Evolutionary conservation across 1,140 invertebrate genomes (phyloP).

Genomic region (Lanistes nyassanus): DNA sequence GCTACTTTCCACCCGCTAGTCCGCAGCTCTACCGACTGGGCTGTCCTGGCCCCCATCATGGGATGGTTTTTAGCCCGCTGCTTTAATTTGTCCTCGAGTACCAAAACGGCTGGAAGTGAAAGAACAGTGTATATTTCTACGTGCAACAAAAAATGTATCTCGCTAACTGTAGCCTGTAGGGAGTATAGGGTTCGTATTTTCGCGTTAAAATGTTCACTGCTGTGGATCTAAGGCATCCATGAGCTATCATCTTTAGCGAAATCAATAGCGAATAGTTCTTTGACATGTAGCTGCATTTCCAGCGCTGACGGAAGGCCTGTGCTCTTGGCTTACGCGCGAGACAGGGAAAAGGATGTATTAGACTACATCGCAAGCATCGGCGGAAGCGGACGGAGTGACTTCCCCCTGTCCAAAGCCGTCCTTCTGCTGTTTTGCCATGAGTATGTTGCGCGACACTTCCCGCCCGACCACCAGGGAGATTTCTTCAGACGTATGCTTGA

Average conservation of each 20-base stretch:
- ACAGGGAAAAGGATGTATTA: slow-evolving; percentile 55
- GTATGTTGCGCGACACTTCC: slow-evolving; percentile 47
- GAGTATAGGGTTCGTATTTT: too few species aligned
- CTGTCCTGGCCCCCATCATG: too few species aligned
- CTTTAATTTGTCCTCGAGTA: too few species aligned
- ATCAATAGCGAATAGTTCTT: slow-evolving; percentile 15
- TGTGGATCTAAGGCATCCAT: too few species aligned
- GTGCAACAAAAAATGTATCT: too few species aligned
- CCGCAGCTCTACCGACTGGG: too few species aligned
- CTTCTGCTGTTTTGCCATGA: slow-evolving; percentile 52
- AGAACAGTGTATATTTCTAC: too few species aligned
- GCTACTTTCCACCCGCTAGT: too few species aligned
- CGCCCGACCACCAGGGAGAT: slow-evolving; percentile 40
- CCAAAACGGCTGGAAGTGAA: too few species aligned
- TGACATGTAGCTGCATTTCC: neutral
- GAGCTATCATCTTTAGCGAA: slow-evolving; percentile 5
- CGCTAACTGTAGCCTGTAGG: too few species aligned
- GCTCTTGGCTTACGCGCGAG: slow-evolving; percentile 47
- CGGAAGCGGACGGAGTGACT: slow-evolving; percentile 37
- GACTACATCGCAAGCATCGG: slow-evolving; percentile 48
- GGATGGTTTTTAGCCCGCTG: too few species aligned
- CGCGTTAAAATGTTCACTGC: too few species aligned
- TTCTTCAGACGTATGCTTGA: slow-evolving; percentile 47
- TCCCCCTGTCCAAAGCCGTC: slow-evolving; percentile 48
- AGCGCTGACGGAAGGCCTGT: slow-evolving; percentile 32